A percentile compares a stretch with the other conserved stretches of the same genome.
Conservation (phyloP, 2,113 vertebrate species). For the Zosterops hypoxanthus region DNA sequence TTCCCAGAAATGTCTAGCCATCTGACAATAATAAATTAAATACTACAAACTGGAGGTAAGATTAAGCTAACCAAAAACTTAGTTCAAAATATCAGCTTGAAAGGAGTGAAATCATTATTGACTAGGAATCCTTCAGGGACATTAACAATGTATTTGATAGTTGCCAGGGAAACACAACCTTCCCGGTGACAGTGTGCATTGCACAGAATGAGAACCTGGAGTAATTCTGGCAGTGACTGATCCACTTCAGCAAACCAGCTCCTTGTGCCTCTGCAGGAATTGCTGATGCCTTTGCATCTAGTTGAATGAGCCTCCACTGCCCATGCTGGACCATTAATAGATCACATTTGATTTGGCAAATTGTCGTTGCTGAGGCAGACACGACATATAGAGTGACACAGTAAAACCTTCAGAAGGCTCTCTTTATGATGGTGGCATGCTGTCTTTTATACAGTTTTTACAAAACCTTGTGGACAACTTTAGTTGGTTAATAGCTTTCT, state of each 20-base stretch:
- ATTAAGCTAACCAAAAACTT: conserved; percentile 40
- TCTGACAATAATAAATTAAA: conserved; percentile 45
- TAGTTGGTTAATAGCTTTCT: not conserved
- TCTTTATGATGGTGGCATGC: not conserved
- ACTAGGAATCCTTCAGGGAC: conserved; percentile 49
- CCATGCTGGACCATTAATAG: rapidly evolving
- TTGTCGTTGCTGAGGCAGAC: not conserved
- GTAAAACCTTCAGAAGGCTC: not conserved
- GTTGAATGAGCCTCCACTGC: not conserved
- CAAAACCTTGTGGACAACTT: not conserved
- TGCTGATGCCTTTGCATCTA: not conserved
- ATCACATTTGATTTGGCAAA: not conserved
- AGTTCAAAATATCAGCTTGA: conserved; percentile 58
- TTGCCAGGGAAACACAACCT: conserved; percentile 73
- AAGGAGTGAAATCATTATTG: conserved; percentile 60
- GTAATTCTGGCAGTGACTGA: conserved; percentile 28
- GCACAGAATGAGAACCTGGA: conserved; percentile 35
- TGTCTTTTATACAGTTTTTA: not conserved
- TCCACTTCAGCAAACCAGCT: not conserved
- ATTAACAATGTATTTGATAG: conserved; percentile 65
- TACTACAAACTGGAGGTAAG: not conserved
- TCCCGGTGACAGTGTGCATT: conserved; percentile 34
- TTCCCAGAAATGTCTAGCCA: not conserved
- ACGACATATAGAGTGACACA: not conserved
- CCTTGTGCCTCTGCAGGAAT: not conserved